Base-by-base conservation (phyloP, 2,113 vertebrate species). In the Paramormyrops kingsleyae region DNA sequence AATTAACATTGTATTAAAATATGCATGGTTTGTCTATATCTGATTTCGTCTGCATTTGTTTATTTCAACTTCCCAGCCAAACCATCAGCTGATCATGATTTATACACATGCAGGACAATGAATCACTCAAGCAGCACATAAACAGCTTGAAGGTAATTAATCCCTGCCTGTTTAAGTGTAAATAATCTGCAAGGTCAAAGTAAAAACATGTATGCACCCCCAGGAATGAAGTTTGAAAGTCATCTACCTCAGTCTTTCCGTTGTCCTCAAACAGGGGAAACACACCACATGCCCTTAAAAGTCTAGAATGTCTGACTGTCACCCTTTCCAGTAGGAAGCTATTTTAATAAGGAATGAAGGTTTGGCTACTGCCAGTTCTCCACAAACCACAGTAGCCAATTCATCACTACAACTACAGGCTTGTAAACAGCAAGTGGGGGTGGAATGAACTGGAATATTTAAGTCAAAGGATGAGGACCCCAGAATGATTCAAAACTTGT, bases 281-380 rank as follows among this genome's bases (percentile, higher is more conserved):
- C 31, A 1, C 13, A 83, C 35, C 44, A 87, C 24, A 53, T 35
- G 49, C 50, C 85, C 50, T 87, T 84, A 84, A 84, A 84, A 84
- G 83, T 21, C 44, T 46, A 7, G 50, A 27, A 53, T 35, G 49
- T 42, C 50, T 35, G 9, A 3, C 13, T 87, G 12, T 8, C 15
- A 53, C 35, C 50, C 50, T 27, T 53, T 53, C 85, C 74, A 80
- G 17, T 35, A n/a, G 27, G 13, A 87, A 87, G 85, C 27, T 87
- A 52, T 39, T 87, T 21, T 87, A 87, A 87, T 35, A 87, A 56
- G 47, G 85, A 87, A 87, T 87, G 85, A 17, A 87, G 85, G 83
- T n/a, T 24, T 27, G 85, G 24, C 13, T 35, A n/a, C 12, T 35
- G 27, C 3, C 24, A 53, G 27, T 31, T 52, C 12, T 7, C 74